Conservation (phyloP, 2,113 vertebrate genomes). For the Deroptyus accipitrinus region DNA sequence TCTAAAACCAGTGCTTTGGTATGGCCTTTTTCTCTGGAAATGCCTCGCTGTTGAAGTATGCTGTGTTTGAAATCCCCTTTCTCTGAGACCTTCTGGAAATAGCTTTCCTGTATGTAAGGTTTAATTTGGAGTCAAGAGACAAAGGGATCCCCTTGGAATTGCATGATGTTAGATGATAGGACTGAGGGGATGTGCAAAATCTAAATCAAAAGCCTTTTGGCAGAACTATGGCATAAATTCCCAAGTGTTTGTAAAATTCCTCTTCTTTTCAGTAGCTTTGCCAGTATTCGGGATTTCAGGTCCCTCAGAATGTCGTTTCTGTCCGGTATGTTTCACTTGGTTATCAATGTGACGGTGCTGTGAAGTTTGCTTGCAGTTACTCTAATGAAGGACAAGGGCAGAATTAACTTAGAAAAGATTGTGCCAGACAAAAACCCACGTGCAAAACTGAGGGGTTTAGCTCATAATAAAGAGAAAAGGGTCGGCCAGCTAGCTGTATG, state of each 20-base stretch:
- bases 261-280: background rate
- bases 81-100: background rate
- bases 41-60: background rate
- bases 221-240: background rate
- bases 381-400: background rate
- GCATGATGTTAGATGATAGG: background rate
- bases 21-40: slow-evolving; percentile 1
- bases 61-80: background rate
- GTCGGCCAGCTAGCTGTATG: background rate
- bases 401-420: background rate
- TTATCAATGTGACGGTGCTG: background rate
- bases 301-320: background rate
- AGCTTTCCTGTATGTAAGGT: background rate
- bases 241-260: background rate
- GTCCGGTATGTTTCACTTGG: background rate
- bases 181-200: background rate
- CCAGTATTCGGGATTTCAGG: background rate
- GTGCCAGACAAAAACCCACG: background rate
- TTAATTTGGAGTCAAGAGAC: background rate
- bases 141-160: background rate
- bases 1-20: background rate
- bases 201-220: background rate
- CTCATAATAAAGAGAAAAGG: background rate
- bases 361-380: background rate
- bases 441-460: background rate